These are phyloP conservation scores for Berghia stephanieae DNA, from an alignment of 1,140 invertebrate genomes.

Conservation along the genomic window DNA sequence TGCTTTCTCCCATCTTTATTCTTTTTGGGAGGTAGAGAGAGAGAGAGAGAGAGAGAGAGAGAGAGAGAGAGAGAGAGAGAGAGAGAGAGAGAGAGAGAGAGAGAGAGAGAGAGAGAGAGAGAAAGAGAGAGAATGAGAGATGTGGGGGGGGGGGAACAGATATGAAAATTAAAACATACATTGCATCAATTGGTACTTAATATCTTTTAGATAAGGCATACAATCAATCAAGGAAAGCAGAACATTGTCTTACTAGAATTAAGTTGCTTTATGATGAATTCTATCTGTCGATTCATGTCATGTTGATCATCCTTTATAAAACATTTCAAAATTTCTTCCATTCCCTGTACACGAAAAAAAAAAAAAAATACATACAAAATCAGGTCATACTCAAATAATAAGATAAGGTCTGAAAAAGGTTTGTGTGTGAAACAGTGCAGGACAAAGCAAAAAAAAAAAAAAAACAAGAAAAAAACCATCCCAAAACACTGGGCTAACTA, in stretches of 20 bases:
- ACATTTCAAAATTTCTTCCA: constrained; percentile 68
- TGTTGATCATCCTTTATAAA: constrained; percentile 66
- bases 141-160: neutral
- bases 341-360: constrained; percentile 48
- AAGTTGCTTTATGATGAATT: constrained; percentile 69
- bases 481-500: no score
- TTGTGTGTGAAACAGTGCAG: no score
- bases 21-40: no score
- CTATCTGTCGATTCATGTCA: constrained; percentile 67
- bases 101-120: no score
- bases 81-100: no score
- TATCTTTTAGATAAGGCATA: neutral
- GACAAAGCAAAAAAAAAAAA: no score
- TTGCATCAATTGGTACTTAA: neutral
- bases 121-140: neutral
- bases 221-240: neutral
- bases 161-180: neutral
- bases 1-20: no score
- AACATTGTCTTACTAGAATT: constrained; percentile 56
- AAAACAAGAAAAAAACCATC: no score
- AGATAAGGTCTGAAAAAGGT: no score
- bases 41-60: no score
- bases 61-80: no score
- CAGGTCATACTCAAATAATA: no score
- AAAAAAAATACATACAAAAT: neutral